Percentiles rank a stretch among this genome's conserved stretches.
Conservation (phyloP, 1,140 invertebrate genomes). For the Aphelenchoides besseyi region DNA sequence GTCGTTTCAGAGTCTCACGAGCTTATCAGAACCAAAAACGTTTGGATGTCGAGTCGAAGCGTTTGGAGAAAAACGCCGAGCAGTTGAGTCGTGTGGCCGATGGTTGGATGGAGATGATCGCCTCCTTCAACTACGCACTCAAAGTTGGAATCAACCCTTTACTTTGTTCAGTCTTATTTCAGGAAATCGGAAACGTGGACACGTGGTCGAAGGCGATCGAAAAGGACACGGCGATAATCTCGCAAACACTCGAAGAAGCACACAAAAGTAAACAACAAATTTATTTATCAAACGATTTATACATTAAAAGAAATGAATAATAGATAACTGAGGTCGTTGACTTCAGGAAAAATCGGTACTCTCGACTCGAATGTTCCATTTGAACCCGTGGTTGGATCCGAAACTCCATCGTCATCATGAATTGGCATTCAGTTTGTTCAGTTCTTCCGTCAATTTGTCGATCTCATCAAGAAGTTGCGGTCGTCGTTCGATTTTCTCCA, state of each 20-base stretch:
- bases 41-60: constrained; percentile 32
- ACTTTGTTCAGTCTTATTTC: constrained; percentile 39
- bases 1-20: constrained; percentile 26
- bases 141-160: constrained; percentile 10
- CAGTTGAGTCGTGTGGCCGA: constrained; percentile 14
- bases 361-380: neutral
- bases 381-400: neutral
- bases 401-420: neutral
- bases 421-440: constrained; percentile 41
- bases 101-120: constrained; percentile 24
- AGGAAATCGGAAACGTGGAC: constrained; percentile 94
- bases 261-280: constrained; percentile 76
- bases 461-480: constrained; percentile 62
- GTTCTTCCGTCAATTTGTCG: constrained; percentile 58
- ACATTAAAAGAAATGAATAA: neutral
- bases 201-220: constrained; percentile 97
- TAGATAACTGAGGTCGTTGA: neutral
- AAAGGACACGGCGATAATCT: constrained; percentile 86
- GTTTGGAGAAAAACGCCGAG: constrained; percentile 22
- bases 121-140: constrained; percentile 26
- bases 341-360: neutral
- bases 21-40: constrained; percentile 33
- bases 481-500: constrained; percentile 60
- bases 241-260: constrained; percentile 85
- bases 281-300: neutral